Evolutionary conservation across 1,140 invertebrate genomes (phyloP), one percentile per base, ranked within the genome.

Genomic region (Ceratosolen solmsi): DNA sequence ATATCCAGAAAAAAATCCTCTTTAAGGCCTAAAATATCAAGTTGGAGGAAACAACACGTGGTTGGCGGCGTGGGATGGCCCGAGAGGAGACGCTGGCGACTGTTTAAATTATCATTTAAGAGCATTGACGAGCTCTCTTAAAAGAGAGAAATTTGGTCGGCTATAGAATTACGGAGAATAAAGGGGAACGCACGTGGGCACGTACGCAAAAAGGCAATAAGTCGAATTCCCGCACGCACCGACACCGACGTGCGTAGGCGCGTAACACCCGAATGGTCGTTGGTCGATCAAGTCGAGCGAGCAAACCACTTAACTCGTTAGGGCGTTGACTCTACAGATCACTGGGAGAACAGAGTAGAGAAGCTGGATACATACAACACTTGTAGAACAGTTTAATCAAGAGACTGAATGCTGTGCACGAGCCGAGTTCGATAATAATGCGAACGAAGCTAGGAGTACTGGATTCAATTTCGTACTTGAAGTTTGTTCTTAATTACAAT

Each of bases 231-330:
- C 51, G 51, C 2, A 54, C 5, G 20, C 51, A 22, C 5, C 41
- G 41, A 5, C 5, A 46, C 41, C 51, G 51, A 54, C 51, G 20
- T 17, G 20, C 3, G 9, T 22, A 17, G 46, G 46, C n/a, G 17
- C 0, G 36, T 33, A n/a, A 27, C 27, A 27, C 76, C 30, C 70
- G 20, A 22, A 46, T 38, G 60, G 22, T 38, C 49, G 33, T 58
- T 25, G 41, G 63, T 60, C 56, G n/a, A 27, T 58, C 78, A 51
- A 68, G 79, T 81, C 30, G 79, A 81, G 60, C 71, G 71, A 75
- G 65, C 58, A 81, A 81, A 81, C 71, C 79, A 81, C 79, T 81
- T 75, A 68, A 54, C 71, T 81, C 79, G 79, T 81, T 81, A 75
- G 71, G 13, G 13, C 79, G 60, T 75, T 81, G 72, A 81, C 72